Evolutionary conservation across 2,888 invertebrate species (phyloP).

Genomic region (Orthonevra nobilis): DNA sequence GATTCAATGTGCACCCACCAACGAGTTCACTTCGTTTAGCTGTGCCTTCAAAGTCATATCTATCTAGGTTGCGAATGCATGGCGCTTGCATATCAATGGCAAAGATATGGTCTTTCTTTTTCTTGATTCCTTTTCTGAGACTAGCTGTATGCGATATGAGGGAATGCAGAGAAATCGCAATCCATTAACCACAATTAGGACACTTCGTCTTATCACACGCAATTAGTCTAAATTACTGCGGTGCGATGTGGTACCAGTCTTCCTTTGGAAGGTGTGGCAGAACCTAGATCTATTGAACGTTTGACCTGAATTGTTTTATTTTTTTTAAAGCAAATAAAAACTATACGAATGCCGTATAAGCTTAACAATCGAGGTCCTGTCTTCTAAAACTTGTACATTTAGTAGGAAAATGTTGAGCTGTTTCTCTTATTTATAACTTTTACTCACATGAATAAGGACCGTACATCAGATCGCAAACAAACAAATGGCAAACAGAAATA

Average conservation of each 20-base stretch:
- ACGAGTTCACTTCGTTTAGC: constrained; percentile 50
- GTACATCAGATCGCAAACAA: too few species aligned
- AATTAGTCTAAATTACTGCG: constrained; percentile 38
- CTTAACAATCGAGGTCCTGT: too few species aligned
- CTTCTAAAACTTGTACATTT: too few species aligned
- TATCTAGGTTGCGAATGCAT: constrained; percentile 53
- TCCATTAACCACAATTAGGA: constrained; percentile 63
- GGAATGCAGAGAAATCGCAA: constrained; percentile 55
- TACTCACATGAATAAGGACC: too few species aligned
- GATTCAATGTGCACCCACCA: too few species aligned
- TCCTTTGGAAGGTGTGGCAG: constrained; percentile 1
- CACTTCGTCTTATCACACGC: constrained; percentile 48
- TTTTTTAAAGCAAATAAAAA: too few species aligned
- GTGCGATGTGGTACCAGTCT: constrained; percentile 39
- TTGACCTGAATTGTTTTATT: constrained; percentile 43
- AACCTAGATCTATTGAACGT: constrained; percentile 24
- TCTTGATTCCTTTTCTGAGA: too few species aligned
- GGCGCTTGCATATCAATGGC: constrained; percentile 51
- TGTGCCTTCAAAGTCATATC: constrained; percentile 39
- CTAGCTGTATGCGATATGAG: neutral
- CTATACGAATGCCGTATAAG: too few species aligned
- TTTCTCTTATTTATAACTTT: too few species aligned
- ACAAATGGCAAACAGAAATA: too few species aligned
- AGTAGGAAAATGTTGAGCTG: too few species aligned
- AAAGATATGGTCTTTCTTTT: too few species aligned